Evolutionary conservation across 2,113 vertebrate genomes (phyloP).

Genomic region (Megaceryle maxima): DNA sequence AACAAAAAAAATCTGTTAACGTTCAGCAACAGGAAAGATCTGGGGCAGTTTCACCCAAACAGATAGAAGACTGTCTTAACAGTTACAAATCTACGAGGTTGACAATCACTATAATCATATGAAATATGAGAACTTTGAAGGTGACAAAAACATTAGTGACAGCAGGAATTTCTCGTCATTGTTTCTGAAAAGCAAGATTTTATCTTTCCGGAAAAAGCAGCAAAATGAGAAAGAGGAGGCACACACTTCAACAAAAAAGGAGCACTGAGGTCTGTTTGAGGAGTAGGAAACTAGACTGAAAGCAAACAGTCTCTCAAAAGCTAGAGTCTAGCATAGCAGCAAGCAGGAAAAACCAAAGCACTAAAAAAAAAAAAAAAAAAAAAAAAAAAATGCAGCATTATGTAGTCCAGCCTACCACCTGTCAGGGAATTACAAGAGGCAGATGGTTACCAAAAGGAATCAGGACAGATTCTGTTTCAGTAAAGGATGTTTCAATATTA

Average conservation of each 20-base stretch:
- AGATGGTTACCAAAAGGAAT: background rate
- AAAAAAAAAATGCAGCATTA: background rate
- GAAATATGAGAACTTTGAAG: background rate
- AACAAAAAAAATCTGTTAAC: background rate
- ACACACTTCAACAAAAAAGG: background rate
- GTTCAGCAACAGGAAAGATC: background rate
- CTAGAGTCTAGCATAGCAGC: background rate
- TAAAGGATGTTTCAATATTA: background rate
- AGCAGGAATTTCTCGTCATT: constrained; percentile 12
- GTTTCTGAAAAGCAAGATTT: constrained; percentile 14
- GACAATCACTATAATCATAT: background rate
- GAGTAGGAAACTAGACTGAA: background rate
- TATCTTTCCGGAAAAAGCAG: constrained; percentile 8
- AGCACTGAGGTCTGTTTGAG: background rate
- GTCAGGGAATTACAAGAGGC: background rate
- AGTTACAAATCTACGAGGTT: background rate
- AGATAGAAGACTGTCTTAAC: background rate
- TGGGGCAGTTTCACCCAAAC: background rate
- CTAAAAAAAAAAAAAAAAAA: background rate
- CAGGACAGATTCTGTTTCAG: background rate
- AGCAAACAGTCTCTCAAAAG: background rate
- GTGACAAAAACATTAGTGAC: constrained; percentile 8
- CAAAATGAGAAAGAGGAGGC: constrained; percentile 9
- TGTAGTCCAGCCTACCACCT: background rate
- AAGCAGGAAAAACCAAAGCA: background rate